Base-by-base conservation (phyloP, 2,888 invertebrate species). In the Rotaria socialis region DNA sequence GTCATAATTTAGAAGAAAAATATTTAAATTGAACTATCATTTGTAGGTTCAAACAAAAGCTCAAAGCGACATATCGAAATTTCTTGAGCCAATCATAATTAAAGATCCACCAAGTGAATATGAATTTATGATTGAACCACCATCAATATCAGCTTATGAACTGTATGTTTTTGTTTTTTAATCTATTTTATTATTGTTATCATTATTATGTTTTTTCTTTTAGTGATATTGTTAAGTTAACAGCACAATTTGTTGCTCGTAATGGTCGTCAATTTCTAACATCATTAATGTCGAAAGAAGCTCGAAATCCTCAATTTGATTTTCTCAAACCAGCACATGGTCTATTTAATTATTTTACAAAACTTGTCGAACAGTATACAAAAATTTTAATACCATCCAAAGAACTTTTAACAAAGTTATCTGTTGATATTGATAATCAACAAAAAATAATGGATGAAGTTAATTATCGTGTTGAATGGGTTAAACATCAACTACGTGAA, bases 251-350 rank as follows among this genome's bases (percentile, higher is more conserved):
- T 92, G 98, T 98, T 0, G 99, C 99, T 0, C 93, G 98, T 90
- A 99, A 99, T 92, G 99, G 99, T 0, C 94, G 98, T 0, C 96
- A 97, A 90, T 99, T 99, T 91, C 93, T 99, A 35, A 98, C 98
- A 0, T 97, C 97, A 90, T 92, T 99, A 27, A 99, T 99, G 98
- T 97, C 97, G 90, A 94, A 97, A 41, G 99, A 99, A 90, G 96
- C 97, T 90, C 93, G 97, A 6, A 99, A 99, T 90, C 97, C 96
- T 89, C 97, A 98, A 91, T 99, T 99, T 92, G 99, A 99, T 91
- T 99, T 99, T 91, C 93, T 99, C 7, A 94, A 98, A 5, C 99
- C 99, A 0, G 98, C 99, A 90, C 99, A 99, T 92, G 97, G 97
- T 0, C 93, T 98, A 22, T 99, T 99, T 91, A 96, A 96, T 89